Conservation (phyloP, 2,888 invertebrate genomes). For the Dolichopus griseipennis region DNA sequence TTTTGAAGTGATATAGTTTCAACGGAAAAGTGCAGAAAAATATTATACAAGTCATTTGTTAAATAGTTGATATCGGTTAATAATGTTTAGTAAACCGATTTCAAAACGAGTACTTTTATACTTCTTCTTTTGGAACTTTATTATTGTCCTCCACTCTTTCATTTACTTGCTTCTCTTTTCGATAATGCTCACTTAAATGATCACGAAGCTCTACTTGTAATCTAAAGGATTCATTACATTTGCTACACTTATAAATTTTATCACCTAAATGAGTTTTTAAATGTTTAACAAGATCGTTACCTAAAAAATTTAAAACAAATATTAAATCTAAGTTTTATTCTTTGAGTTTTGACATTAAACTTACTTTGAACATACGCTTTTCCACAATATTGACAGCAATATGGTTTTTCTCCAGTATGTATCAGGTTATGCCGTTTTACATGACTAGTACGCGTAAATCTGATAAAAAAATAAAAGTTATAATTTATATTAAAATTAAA, state of each 20-base stretch:
- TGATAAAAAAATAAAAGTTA: constrained; percentile 24
- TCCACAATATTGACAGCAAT: constrained; percentile 48
- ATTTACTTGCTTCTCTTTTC: constrained; percentile 15
- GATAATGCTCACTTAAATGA: constrained; percentile 30
- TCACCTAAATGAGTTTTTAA: constrained; percentile 47
- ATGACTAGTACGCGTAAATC: constrained; percentile 49
- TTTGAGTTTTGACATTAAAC: background rate
- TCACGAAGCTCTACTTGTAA: constrained; percentile 28
- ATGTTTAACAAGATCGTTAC: constrained; percentile 49
- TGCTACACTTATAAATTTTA: constrained; percentile 47
- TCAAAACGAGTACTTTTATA: too few relatives aligned
- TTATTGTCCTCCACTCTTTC: background rate
- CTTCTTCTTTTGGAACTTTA: too few relatives aligned
- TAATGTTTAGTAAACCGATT: too few relatives aligned
- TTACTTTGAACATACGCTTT: constrained; percentile 50
- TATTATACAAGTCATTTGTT: too few relatives aligned
- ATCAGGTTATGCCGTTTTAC: constrained; percentile 49
- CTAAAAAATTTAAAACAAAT: background rate
- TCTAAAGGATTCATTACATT: constrained; percentile 31
- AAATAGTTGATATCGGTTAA: too few relatives aligned
- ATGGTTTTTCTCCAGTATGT: constrained; percentile 48
- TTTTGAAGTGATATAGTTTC: too few relatives aligned
- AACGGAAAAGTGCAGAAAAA: too few relatives aligned
- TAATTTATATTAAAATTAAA: background rate
- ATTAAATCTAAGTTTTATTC: too few relatives aligned